Evolutionary conservation across 2,888 invertebrate genomes (phyloP).

Genomic region (Auanema freiburgensis): DNA sequence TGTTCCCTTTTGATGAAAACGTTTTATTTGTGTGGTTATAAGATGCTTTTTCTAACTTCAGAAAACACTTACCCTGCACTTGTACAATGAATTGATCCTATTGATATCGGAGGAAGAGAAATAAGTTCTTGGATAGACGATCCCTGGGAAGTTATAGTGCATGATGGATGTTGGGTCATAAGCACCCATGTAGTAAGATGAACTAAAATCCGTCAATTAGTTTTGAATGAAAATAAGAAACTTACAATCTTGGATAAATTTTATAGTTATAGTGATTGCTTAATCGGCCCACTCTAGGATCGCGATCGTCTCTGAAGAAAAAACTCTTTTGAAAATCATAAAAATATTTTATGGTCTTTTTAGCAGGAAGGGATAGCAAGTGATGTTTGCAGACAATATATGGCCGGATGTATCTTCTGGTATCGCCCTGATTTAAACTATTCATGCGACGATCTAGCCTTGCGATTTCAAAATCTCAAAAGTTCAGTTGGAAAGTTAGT

Average conservation of each 20-base stretch:
- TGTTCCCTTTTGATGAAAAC: no score
- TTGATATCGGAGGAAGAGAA: constrained; percentile 37
- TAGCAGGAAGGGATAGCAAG: no score
- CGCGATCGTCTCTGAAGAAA: constrained; percentile 36
- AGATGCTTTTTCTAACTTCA: no score
- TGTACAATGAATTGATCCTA: constrained; percentile 40
- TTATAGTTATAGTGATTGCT: constrained; percentile 43
- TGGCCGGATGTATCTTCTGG: no score
- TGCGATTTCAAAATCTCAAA: no score
- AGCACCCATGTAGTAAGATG: constrained; percentile 40
- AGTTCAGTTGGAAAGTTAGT: no score
- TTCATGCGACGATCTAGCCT: no score
- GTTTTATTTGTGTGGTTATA: no score
- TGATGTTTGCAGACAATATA: no score
- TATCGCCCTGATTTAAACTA: no score
- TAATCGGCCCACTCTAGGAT: constrained; percentile 29
- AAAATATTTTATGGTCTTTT: no score
- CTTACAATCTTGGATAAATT: constrained; percentile 30
- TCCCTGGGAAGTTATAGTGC: constrained; percentile 43
- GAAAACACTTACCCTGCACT: constrained; percentile 23
- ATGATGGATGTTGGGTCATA: constrained; percentile 46
- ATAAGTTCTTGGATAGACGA: constrained; percentile 28
- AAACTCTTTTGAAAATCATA: not conserved
- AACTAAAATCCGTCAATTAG: constrained; percentile 4
- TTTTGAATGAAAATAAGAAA: not conserved